A percentile compares a stretch with the other conserved stretches of the same genome.
phyloP scores from a whole-genome alignment of 2,113 vertebrate genomes.

The Chaenogobius annularis region DNA sequence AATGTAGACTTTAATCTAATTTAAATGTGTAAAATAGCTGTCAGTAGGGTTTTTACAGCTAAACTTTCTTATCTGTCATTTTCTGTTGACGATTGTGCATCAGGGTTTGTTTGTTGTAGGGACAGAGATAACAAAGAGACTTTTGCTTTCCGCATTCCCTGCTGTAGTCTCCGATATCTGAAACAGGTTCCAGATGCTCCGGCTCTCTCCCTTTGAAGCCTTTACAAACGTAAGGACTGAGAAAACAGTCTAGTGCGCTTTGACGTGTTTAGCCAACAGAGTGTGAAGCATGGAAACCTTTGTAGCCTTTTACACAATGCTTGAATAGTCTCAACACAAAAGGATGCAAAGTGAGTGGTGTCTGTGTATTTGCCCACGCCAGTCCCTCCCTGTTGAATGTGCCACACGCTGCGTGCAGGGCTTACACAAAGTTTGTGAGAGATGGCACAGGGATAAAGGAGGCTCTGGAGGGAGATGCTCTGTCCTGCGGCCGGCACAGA shows the following conservation, averaged over 20 bases:
- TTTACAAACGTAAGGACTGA: slow-evolving; percentile 57
- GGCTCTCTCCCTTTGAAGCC: slow-evolving; percentile 63
- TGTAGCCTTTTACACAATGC: slow-evolving; percentile 59
- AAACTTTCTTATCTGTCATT: slow-evolving; percentile 3
- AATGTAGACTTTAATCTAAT: too few relatives aligned
- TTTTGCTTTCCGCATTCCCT: slow-evolving; percentile 34
- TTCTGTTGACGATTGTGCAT: slow-evolving; percentile 23
- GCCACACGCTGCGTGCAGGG: slow-evolving; percentile 36
- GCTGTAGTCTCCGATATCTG: slow-evolving; percentile 58
- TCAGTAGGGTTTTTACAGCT: too few relatives aligned
- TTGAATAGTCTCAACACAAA: slow-evolving; percentile 58
- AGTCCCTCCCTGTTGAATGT: slow-evolving; percentile 46
- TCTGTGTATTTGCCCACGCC: slow-evolving; percentile 50
- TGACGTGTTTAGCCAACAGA: slow-evolving; percentile 74
- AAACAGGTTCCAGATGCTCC: slow-evolving; percentile 42
- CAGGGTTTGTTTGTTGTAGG: slow-evolving; percentile 39
- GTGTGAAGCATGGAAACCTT: slow-evolving; percentile 72
- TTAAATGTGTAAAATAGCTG: too few relatives aligned
- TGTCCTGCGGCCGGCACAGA: slow-evolving; percentile 33
- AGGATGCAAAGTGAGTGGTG: slow-evolving; percentile 50
- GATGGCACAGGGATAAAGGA: slow-evolving; percentile 21
- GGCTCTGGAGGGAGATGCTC: slow-evolving; percentile 34
- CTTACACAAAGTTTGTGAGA: slow-evolving; percentile 30
- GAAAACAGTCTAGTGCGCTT: slow-evolving; percentile 62
- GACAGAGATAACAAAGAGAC: slow-evolving; percentile 44